Conservation (phyloP, 2,888 invertebrate species). For the Argyra leucocephala region DNA sequence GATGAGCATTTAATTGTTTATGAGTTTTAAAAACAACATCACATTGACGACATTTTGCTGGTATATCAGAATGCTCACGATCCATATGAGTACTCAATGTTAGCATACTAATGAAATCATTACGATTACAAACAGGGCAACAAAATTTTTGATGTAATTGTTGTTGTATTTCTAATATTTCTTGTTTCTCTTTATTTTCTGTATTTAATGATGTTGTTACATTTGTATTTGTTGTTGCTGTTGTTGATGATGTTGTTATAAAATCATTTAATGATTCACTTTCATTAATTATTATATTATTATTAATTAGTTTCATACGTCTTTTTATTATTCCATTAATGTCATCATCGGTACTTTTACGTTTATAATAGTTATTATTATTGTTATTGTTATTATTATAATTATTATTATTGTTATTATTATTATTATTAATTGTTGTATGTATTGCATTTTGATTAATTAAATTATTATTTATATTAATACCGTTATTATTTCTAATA, state of each 20-base stretch:
- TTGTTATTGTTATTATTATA: conserved; percentile 20
- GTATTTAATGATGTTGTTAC: conserved; percentile 7
- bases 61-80: conserved; percentile 55
- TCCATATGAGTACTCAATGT: conserved; percentile 58
- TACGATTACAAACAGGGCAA: conserved; percentile 56
- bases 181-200: conserved; percentile 4
- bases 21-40: conserved; percentile 64
- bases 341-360: conserved; percentile 34
- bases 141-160: conserved; percentile 33
- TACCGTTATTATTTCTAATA: conserved; percentile 36
- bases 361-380: conserved; percentile 28
- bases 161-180: not conserved
- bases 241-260: conserved; percentile 15
- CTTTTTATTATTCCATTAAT: conserved; percentile 30
- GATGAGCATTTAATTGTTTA: conserved; percentile 61
- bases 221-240: conserved; percentile 15
- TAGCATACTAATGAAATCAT: conserved; percentile 51
- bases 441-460: conserved; percentile 24
- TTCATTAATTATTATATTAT: conserved; percentile 29
- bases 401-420: conserved; percentile 18
- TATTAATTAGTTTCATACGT: conserved; percentile 36
- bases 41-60: conserved; percentile 63
- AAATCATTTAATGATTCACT: conserved; percentile 4
- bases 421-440: conserved; percentile 16
- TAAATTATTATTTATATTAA: conserved; percentile 24